Evolutionary conservation across 2,797 vertebrate species (phyloP).

Genomic region (Macropodus opercularis): DNA sequence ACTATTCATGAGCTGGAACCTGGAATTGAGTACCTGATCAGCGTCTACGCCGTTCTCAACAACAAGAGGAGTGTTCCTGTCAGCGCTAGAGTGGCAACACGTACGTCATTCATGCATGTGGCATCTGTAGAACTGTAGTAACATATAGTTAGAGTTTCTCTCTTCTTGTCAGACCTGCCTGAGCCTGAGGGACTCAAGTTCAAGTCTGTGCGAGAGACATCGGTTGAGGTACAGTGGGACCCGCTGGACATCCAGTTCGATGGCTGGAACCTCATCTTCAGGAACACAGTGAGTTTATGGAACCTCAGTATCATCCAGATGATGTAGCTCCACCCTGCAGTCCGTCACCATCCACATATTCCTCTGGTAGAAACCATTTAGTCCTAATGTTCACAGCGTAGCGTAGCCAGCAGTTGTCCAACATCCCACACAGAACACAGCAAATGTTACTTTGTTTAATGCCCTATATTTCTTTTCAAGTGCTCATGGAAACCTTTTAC

Average conservation of each 20-base stretch:
- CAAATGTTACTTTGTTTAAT: constrained; percentile 51
- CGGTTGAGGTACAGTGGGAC: constrained; percentile 97
- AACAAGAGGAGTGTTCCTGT: constrained; percentile 95
- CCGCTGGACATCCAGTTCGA: constrained; percentile 93
- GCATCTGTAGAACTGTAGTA: rapidly evolving
- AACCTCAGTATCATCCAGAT: constrained; percentile 18
- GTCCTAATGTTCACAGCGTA: constrained; percentile 17
- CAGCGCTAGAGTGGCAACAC: constrained; percentile 93
- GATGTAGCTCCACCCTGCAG: constrained; percentile 9
- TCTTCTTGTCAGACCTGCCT: constrained; percentile 87
- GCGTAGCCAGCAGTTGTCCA: constrained; percentile 51
- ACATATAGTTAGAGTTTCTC: constrained; percentile 2
- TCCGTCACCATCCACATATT: constrained; percentile 46
- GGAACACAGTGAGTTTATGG: constrained; percentile 86
- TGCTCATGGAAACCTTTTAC: constrained; percentile 49
- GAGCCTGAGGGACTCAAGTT: constrained; percentile 96
- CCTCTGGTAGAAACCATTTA: constrained; percentile 40
- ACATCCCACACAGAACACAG: too few relatives aligned
- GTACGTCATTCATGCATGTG: constrained; percentile 76
- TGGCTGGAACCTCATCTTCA: constrained; percentile 96
- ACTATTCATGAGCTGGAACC: constrained; percentile 93
- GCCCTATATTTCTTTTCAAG: constrained; percentile 59
- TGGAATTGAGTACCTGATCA: constrained; percentile 95
- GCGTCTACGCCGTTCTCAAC: constrained; percentile 93
- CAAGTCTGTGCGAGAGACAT: constrained; percentile 93